Conservation (phyloP, 2,797 vertebrate species). For the Amphiprion clarkii region DNA sequence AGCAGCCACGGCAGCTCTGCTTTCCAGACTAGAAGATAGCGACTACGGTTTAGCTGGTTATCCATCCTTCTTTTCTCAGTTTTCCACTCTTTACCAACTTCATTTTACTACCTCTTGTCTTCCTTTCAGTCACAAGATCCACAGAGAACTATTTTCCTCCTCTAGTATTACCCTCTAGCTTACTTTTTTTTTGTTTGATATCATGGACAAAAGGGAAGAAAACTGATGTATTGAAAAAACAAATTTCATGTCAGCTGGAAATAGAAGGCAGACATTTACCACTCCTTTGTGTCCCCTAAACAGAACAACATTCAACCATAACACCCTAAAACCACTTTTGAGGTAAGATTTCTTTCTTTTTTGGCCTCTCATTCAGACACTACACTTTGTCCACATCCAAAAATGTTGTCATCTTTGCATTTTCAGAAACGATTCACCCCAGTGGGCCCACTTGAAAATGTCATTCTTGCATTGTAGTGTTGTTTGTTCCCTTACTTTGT, state of each 20-base stretch:
- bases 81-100: not conserved
- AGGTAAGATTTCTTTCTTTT: no score
- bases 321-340: no score
- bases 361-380: not conserved
- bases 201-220: no score
- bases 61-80: conserved; percentile 33
- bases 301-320: not conserved
- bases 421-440: not conserved
- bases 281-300: not conserved
- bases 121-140: conserved; percentile 2
- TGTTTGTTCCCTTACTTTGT: no score
- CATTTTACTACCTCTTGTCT: no score
- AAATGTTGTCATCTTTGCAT: no score
- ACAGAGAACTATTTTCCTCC: no score
- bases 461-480: no score
- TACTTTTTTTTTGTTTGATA: no score
- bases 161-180: no score
- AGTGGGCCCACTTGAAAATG: not conserved
- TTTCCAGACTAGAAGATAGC: conserved; percentile 37
- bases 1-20: conserved; percentile 42
- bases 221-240: not conserved
- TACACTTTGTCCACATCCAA: no score
- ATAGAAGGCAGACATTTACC: not conserved
- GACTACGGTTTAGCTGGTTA: conserved; percentile 34
- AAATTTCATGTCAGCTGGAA: not conserved